Percentiles rank a stretch among this genome's conserved stretches.
These are phyloP conservation scores for Desoria tigrina DNA, from an alignment of 2,888 invertebrate genomes.

Conservation along the genomic window DNA sequence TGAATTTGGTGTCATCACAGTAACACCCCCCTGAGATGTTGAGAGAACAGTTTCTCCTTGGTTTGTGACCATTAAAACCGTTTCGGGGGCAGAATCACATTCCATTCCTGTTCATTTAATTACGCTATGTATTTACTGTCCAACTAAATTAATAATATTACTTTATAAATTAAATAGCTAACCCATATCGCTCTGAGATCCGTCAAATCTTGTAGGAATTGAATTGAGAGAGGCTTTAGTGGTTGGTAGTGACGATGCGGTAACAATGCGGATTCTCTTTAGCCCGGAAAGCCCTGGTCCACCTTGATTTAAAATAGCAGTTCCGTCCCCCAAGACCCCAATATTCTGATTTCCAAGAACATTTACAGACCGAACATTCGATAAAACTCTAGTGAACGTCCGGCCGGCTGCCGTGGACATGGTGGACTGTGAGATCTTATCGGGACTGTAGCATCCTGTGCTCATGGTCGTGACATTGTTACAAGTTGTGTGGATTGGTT, in stretches of 20 bases:
- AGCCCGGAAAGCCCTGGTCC: not conserved
- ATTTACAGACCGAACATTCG: not conserved
- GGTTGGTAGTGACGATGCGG: not conserved
- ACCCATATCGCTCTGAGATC: too few relatives aligned
- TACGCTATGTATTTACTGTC: too few relatives aligned
- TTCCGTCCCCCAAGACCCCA: not conserved
- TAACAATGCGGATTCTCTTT: not conserved
- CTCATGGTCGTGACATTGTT: not conserved
- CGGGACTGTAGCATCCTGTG: not conserved
- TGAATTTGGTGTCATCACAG: constrained; percentile 23
- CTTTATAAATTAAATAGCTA: too few relatives aligned
- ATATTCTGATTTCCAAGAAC: not conserved
- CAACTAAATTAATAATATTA: too few relatives aligned
- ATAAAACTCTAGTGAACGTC: not conserved
- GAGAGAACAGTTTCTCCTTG: constrained; percentile 36
- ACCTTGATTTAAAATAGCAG: not conserved
- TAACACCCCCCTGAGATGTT: constrained; percentile 34
- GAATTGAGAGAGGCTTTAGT: not conserved
- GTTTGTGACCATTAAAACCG: constrained; percentile 42
- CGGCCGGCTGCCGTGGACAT: not conserved
- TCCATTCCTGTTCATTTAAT: not conserved
- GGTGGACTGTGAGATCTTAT: not conserved
- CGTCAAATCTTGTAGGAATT: too few relatives aligned
- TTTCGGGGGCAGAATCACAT: constrained; percentile 22
- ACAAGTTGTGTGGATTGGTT: not conserved